Conservation (phyloP, 2,888 invertebrate genomes). For the Bedellia somnulentella region DNA sequence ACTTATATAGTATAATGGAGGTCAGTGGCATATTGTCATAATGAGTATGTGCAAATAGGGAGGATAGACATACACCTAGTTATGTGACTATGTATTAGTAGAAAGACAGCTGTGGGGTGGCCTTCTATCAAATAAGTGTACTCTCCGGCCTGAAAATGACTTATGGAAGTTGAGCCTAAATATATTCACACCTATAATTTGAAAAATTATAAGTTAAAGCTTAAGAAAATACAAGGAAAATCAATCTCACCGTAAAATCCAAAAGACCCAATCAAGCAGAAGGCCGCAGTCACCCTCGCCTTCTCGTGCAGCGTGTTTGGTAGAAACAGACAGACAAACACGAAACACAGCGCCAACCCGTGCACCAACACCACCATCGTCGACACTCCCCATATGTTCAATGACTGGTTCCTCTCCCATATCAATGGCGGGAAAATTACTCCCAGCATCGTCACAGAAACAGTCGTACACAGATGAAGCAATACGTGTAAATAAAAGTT, state of each 20-base stretch:
- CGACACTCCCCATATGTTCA: constrained; percentile 46
- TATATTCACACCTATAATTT: too few relatives aligned
- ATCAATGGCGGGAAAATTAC: constrained; percentile 55
- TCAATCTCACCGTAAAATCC: constrained; percentile 59
- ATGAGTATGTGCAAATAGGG: too few relatives aligned
- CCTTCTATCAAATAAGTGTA: too few relatives aligned
- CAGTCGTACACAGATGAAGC: constrained; percentile 54
- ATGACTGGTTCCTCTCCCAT: constrained; percentile 37
- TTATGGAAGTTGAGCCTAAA: too few relatives aligned
- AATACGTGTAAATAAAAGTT: constrained; percentile 61
- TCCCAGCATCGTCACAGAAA: constrained; percentile 51
- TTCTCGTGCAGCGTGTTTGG: constrained; percentile 42
- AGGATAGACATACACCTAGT: too few relatives aligned
- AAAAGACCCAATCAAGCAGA: constrained; percentile 51
- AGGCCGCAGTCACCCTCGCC: constrained; percentile 31
- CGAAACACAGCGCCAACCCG: constrained; percentile 40
- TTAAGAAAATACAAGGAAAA: too few relatives aligned
- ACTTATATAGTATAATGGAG: too few relatives aligned
- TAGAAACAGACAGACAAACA: constrained; percentile 37
- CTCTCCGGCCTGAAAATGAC: too few relatives aligned
- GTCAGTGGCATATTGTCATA: too few relatives aligned
- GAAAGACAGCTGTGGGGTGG: too few relatives aligned
- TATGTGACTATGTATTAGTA: too few relatives aligned
- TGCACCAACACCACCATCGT: constrained; percentile 31
- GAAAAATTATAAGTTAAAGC: too few relatives aligned